These are phyloP conservation scores for Crenuchus spilurus DNA, from an alignment of 2,797 vertebrate genomes.

Conservation along the genomic window DNA sequence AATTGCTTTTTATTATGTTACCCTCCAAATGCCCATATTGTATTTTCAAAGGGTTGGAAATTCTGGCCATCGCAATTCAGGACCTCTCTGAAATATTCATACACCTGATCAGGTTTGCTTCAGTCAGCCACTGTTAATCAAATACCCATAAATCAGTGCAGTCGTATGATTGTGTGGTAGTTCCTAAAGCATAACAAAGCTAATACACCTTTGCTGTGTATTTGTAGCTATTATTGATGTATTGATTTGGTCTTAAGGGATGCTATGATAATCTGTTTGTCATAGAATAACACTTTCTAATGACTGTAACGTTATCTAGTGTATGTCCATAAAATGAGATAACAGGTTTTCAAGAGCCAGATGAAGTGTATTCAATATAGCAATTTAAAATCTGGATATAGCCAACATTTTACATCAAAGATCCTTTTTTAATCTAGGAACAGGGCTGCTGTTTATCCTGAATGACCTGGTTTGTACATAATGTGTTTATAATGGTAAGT, in stretches of 20 bases:
- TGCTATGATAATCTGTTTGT: background rate
- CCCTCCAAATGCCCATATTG: slow-evolving; percentile 73
- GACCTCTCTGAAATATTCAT: slow-evolving; percentile 64
- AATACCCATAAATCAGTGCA: slow-evolving; percentile 46
- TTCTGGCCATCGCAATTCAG: slow-evolving; percentile 66
- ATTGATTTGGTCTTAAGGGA: background rate
- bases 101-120: slow-evolving; percentile 66
- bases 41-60: slow-evolving; percentile 72
- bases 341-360: background rate
- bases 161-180: slow-evolving; percentile 7
- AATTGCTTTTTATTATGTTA: slow-evolving; percentile 78
- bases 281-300: too few species aligned
- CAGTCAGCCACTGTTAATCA: slow-evolving; percentile 61
- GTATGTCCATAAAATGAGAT: too few species aligned
- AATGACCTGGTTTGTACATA: background rate
- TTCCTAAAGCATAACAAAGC: slow-evolving; percentile 22
- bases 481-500: background rate
- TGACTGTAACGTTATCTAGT: too few species aligned
- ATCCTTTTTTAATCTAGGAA: too few species aligned
- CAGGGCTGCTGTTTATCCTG: too few species aligned
- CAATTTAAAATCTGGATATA: too few species aligned
- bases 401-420: too few species aligned
- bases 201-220: slow-evolving; percentile 18
- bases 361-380: too few species aligned
- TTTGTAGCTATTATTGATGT: background rate